Percentiles rank a stretch among this genome's conserved stretches.
Evolutionary conservation across 2,113 vertebrate species (phyloP).

Genomic region (Barnardius zonarius): DNA sequence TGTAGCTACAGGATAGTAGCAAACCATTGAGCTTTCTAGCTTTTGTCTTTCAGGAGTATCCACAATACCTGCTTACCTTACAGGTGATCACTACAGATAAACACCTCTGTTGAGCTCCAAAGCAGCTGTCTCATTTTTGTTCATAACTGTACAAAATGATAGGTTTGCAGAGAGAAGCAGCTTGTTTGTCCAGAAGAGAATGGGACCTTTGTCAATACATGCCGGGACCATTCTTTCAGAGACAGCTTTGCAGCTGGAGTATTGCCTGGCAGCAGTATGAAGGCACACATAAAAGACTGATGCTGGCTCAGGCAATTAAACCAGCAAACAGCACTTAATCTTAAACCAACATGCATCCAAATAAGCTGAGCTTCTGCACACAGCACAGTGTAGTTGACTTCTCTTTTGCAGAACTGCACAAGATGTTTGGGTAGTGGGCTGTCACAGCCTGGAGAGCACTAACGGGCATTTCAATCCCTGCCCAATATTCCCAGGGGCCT

Average conservation of each 20-base stretch:
- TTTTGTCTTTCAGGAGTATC: background rate
- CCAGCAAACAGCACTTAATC: background rate
- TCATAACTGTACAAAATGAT: background rate
- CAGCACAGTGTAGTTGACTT: background rate
- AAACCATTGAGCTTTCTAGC: background rate
- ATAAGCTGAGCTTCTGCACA: background rate
- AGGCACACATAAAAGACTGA: background rate
- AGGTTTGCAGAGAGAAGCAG: background rate
- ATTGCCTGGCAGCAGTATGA: background rate
- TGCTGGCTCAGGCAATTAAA: background rate
- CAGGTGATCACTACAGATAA: background rate
- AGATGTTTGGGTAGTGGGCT: background rate
- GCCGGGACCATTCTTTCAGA: background rate
- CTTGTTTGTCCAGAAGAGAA: constrained; percentile 24
- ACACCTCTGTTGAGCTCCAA: background rate
- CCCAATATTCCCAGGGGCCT: background rate
- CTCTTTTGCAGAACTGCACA: background rate
- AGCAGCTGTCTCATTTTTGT: background rate
- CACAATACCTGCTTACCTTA: background rate
- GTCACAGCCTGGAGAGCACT: background rate
- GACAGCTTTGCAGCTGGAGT: constrained; percentile 37
- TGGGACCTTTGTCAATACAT: background rate
- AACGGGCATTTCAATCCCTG: background rate
- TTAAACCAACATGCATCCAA: background rate
- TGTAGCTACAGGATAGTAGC: background rate